These are phyloP conservation scores for Pristionchus japonicus DNA, from an alignment of 2,888 invertebrate species.

Conservation along the genomic window DNA sequence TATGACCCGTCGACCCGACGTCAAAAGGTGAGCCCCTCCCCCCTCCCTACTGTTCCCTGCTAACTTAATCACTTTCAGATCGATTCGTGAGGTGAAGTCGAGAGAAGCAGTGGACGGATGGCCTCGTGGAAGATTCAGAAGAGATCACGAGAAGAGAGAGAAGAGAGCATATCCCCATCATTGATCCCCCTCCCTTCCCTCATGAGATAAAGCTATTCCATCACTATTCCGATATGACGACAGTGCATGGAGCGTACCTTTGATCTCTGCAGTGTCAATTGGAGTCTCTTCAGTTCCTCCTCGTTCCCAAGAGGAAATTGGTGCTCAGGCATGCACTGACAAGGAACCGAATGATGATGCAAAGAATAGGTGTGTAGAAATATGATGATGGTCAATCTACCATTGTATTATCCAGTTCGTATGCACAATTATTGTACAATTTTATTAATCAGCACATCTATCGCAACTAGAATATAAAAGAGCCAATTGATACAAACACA, in stretches of 20 bases:
- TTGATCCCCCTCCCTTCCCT: background rate
- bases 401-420: background rate
- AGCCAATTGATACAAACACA: background rate
- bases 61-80: background rate
- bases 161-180: background rate
- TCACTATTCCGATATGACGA: background rate
- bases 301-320: background rate
- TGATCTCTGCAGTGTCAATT: background rate
- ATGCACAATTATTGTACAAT: background rate
- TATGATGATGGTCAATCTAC: background rate
- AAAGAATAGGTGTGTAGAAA: background rate
- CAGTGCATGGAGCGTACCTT: background rate
- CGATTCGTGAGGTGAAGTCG: background rate
- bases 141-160: background rate
- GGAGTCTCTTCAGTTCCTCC: constrained; percentile 36
- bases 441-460: background rate
- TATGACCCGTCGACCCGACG: background rate
- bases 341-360: background rate
- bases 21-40: background rate
- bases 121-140: background rate
- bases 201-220: background rate
- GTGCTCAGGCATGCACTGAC: constrained; percentile 21
- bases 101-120: background rate
- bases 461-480: background rate
- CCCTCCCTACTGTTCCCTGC: background rate